A percentile compares a stretch with the other conserved stretches of the same genome.
phyloP scores from a whole-genome alignment of 1,140 invertebrate species.

The Parapsyche elsis region DNA sequence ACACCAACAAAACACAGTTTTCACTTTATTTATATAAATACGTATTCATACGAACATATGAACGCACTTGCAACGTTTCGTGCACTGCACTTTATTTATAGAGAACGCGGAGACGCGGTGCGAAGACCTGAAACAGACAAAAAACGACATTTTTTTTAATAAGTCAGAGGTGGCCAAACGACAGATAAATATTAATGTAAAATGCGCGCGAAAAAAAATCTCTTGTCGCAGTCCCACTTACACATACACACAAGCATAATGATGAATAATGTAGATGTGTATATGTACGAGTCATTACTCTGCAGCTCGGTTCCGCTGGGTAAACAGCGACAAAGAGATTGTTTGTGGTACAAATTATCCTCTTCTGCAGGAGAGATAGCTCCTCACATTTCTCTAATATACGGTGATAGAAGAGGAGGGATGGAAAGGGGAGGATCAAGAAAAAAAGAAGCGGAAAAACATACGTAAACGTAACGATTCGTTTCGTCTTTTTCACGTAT shows the following conservation, averaged over 20 bases:
- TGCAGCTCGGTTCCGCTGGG: constrained; percentile 30
- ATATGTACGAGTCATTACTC: constrained; percentile 28
- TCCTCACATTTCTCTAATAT: constrained; percentile 28
- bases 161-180: neutral
- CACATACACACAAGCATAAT: constrained; percentile 2
- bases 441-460: neutral
- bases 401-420: neutral
- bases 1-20: too few relatives aligned
- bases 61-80: too few relatives aligned
- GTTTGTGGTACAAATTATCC: constrained; percentile 35
- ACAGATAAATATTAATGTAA: neutral
- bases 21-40: too few relatives aligned
- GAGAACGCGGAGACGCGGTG: too few relatives aligned
- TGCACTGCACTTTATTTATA: too few relatives aligned
- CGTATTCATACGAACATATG: too few relatives aligned
- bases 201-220: neutral
- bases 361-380: constrained; percentile 13
- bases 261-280: constrained; percentile 20
- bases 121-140: too few relatives aligned
- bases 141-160: too few relatives aligned
- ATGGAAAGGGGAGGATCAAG: neutral
- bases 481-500: neutral
- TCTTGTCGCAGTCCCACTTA: neutral
- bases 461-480: neutral
- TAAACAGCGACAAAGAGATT: constrained; percentile 32